These are phyloP conservation scores for Rhagoletis zephyria DNA, from an alignment of 1,140 invertebrate species.

Conservation along the genomic window DNA sequence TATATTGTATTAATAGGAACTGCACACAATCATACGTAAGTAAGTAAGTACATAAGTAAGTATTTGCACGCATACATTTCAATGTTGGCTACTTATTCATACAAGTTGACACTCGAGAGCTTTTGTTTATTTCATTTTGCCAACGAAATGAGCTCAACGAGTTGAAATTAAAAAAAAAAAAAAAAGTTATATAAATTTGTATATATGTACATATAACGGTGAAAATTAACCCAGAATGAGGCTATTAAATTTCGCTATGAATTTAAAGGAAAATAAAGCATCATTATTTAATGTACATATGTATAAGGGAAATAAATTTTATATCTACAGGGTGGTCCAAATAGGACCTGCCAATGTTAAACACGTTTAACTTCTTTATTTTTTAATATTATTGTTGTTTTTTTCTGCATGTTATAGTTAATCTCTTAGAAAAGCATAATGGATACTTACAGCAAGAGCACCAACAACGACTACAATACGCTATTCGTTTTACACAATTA, in stretches of 20 bases:
- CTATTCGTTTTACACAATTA: no score
- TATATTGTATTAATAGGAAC: conserved; percentile 24
- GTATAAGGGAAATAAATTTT: background rate
- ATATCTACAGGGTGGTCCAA: background rate
- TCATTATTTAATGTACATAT: background rate
- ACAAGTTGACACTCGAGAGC: conserved; percentile 25
- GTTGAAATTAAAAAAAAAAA: background rate
- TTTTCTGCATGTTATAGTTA: no score
- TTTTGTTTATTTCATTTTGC: background rate
- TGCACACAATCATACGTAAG: background rate
- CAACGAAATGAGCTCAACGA: background rate
- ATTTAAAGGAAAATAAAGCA: conserved; percentile 27
- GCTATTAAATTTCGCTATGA: conserved; percentile 16
- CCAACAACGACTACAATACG: no score
- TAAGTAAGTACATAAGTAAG: background rate
- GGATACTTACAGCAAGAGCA: no score
- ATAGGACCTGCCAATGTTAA: no score
- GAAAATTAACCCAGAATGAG: conserved; percentile 15
- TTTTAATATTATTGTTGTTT: no score
- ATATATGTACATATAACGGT: background rate
- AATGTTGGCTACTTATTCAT: background rate
- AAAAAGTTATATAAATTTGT: background rate
- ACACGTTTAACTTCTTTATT: no score
- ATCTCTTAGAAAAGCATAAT: no score
- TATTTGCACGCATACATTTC: background rate